phyloP scores from a whole-genome alignment of 1,140 invertebrate genomes.

The Thaumatotibia leucotreta region DNA sequence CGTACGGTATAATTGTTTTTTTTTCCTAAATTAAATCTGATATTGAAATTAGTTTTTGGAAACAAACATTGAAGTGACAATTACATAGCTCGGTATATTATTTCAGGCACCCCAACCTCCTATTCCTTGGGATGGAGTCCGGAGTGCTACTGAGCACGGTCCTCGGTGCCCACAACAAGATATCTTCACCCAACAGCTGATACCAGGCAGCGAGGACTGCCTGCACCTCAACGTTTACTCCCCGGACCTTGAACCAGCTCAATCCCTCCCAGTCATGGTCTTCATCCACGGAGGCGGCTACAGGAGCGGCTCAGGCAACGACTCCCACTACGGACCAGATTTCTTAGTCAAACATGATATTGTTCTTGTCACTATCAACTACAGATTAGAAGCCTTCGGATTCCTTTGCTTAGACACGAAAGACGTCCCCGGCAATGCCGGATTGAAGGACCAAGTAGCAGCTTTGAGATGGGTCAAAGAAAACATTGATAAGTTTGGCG shows the following conservation, averaged over 20 bases:
- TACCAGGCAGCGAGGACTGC: conserved; percentile 77
- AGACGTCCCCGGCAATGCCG: conserved; percentile 76
- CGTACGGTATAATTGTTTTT: too few relatives aligned
- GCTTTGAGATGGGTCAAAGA: conserved; percentile 79
- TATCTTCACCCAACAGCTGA: conserved; percentile 26
- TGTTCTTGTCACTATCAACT: conserved; percentile 81
- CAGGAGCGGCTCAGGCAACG: conserved; percentile 74
- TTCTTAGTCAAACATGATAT: conserved; percentile 78
- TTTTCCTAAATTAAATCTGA: too few relatives aligned
- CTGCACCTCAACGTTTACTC: conserved; percentile 81
- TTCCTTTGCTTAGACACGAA: conserved; percentile 71
- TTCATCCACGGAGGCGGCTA: conserved; percentile 82
- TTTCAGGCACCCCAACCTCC: conserved; percentile 69
- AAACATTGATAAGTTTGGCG: conserved; percentile 79
- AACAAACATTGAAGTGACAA: too few relatives aligned
- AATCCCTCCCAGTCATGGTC: conserved; percentile 79
- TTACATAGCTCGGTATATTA: not conserved
- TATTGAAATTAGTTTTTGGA: too few relatives aligned
- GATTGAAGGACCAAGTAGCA: conserved; percentile 78
- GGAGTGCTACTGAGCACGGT: conserved; percentile 72
- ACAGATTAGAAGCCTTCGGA: conserved; percentile 61
- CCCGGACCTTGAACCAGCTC: conserved; percentile 48
- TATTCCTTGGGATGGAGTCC: conserved; percentile 72
- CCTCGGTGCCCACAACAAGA: conserved; percentile 62
- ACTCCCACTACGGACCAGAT: conserved; percentile 76